Percentiles rank a stretch among this genome's conserved stretches.
These are phyloP conservation scores for Subacronicta megacephala DNA, from an alignment of 2,888 invertebrate species.

Conservation along the genomic window DNA sequence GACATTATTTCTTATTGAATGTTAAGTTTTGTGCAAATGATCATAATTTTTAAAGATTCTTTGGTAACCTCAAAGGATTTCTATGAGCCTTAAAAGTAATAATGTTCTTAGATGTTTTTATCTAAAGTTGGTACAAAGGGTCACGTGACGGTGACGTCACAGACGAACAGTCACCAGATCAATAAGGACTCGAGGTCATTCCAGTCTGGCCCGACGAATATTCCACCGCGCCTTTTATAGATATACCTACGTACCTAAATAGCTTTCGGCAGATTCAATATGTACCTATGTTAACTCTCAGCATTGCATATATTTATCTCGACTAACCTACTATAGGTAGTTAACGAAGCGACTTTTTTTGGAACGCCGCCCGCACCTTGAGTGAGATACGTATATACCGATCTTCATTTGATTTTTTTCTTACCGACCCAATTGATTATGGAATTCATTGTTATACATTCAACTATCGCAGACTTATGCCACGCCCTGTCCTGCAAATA, in stretches of 20 bases:
- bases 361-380: constrained; percentile 32
- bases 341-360: constrained; percentile 26
- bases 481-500: constrained; percentile 45
- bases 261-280: constrained; percentile 42
- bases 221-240: constrained; percentile 67
- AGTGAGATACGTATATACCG: constrained; percentile 7
- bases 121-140: constrained; percentile 57
- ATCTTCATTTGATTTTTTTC: constrained; percentile 28
- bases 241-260: constrained; percentile 22
- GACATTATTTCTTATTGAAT: too few species aligned
- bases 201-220: constrained; percentile 71
- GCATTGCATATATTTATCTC: constrained; percentile 33
- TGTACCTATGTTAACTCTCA: constrained; percentile 54
- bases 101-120: constrained; percentile 13
- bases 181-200: constrained; percentile 85
- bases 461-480: constrained; percentile 17
- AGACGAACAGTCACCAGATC: constrained; percentile 81
- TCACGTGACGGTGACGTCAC: constrained; percentile 77
- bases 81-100: background rate
- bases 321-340: constrained; percentile 24
- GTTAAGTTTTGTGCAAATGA: too few species aligned
- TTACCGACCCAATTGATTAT: constrained; percentile 16
- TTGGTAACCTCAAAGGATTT: background rate
- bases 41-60: background rate
- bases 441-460: constrained; percentile 22